Evolutionary conservation across 1,140 invertebrate species (phyloP).

Genomic region (Caenorhabditis remanei): DNA sequence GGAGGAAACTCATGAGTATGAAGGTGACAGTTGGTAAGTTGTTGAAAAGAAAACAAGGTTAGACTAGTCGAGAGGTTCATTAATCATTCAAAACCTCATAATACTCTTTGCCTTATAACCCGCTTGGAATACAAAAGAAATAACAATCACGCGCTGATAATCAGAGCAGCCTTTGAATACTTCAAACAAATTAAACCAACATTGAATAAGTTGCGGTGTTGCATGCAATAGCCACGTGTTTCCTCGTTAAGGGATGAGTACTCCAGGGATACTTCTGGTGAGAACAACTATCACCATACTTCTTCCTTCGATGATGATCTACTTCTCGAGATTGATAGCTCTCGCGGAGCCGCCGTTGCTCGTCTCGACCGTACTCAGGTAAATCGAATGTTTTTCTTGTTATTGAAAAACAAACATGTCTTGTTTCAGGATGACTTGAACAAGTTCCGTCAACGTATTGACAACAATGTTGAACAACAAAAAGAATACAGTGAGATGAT

Average conservation of each 20-base stretch:
- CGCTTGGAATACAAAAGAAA: not conserved
- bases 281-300: conserved; percentile 69
- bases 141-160: conserved; percentile 28
- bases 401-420: not conserved
- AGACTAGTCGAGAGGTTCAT: conserved; percentile 9
- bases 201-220: conserved; percentile 42
- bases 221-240: conserved; percentile 54
- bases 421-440: conserved; percentile 72
- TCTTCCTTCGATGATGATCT: conserved; percentile 73
- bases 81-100: conserved; percentile 21
- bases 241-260: conserved; percentile 61
- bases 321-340: conserved; percentile 69
- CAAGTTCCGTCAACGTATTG: conserved; percentile 76
- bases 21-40: conserved; percentile 28
- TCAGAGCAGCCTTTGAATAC: not conserved
- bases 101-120: conserved; percentile 26
- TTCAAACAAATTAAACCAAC: not conserved
- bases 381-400: not conserved
- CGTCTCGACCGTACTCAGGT: conserved; percentile 74
- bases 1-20: conserved; percentile 37
- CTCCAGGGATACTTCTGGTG: conserved; percentile 75
- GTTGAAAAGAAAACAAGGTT: not conserved
- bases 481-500: conserved; percentile 77
- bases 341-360: conserved; percentile 68
- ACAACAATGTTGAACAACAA: conserved; percentile 77